A percentile compares a stretch with the other conserved stretches of the same genome.
phyloP scores from a whole-genome alignment of 2,797 vertebrate genomes.

The Thaleichthys pacificus region DNA sequence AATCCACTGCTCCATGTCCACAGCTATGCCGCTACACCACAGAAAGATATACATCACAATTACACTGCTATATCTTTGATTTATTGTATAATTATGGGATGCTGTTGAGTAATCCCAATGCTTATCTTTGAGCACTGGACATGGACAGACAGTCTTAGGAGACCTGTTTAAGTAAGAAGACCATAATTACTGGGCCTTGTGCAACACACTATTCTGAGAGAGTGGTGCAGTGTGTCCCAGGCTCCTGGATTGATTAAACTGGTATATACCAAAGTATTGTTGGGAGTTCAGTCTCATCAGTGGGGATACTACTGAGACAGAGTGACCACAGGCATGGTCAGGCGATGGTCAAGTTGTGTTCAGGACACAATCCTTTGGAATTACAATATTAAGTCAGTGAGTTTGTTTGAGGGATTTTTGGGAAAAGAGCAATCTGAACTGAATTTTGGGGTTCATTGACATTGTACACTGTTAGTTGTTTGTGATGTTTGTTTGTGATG shows the following conservation, averaged over 20 bases:
- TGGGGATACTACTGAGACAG: slow-evolving; percentile 75
- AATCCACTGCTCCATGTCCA: slow-evolving; percentile 31
- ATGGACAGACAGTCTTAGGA: slow-evolving; percentile 60
- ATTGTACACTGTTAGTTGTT: slow-evolving; percentile 59
- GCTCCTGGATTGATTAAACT: slow-evolving; percentile 66
- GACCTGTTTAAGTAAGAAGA: slow-evolving; percentile 70
- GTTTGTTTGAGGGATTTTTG: slow-evolving; percentile 79
- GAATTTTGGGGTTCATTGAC: slow-evolving; percentile 67
- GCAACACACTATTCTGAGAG: slow-evolving; percentile 69
- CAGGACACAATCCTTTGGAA: slow-evolving; percentile 73
- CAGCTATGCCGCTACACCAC: slow-evolving; percentile 38
- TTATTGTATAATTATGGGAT: slow-evolving; percentile 53
- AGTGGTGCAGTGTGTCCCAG: slow-evolving; percentile 58
- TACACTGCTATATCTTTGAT: slow-evolving; percentile 46
- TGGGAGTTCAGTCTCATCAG: slow-evolving; percentile 72
- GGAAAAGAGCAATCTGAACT: slow-evolving; percentile 72
- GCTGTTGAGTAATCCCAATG: slow-evolving; percentile 45
- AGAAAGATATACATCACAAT: slow-evolving; percentile 58
- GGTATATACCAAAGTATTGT: slow-evolving; percentile 61
- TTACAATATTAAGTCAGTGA: slow-evolving; percentile 74
- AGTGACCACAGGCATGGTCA: slow-evolving; percentile 70
- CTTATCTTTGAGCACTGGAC: slow-evolving; percentile 58
- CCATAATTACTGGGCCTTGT: slow-evolving; percentile 74
- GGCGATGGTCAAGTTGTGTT: slow-evolving; percentile 64
- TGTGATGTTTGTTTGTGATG: slow-evolving; percentile 56